Evolutionary conservation across 1,140 invertebrate species (phyloP).

Genomic region (Danaus plexippus): DNA sequence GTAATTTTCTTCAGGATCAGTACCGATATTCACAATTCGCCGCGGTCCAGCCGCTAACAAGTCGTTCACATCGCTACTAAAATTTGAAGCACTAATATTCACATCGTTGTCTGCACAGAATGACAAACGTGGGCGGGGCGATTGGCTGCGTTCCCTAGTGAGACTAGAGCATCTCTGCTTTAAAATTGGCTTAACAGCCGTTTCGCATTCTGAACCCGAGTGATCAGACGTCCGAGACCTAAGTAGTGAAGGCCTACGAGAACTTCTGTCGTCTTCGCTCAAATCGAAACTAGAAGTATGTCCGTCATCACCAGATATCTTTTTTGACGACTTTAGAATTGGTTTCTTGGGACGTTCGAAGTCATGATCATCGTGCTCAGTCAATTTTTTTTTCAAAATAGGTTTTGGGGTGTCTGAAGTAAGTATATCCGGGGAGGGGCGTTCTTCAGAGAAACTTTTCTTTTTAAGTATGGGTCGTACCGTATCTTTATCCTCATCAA

Average conservation of each 20-base stretch:
- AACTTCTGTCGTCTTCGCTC: conserved; percentile 70
- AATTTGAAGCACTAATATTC: conserved; percentile 57
- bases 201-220: conserved; percentile 69
- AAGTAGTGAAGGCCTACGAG: conserved; percentile 61
- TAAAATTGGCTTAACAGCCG: conserved; percentile 71
- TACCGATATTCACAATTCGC: conserved; percentile 47
- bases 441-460: conserved; percentile 77
- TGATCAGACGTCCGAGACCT: conserved; percentile 64
- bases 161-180: conserved; percentile 71
- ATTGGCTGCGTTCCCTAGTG: conserved; percentile 72
- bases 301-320: conserved; percentile 73
- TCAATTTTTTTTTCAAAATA: conserved; percentile 88
- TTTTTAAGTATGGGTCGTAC: conserved; percentile 87
- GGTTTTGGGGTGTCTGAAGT: conserved; percentile 76
- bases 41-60: conserved; percentile 57
- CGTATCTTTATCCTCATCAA: conserved; percentile 73
- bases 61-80: conserved; percentile 58
- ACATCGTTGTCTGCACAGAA: conserved; percentile 70
- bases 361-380: conserved; percentile 84
- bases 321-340: conserved; percentile 83
- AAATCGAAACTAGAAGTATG: conserved; percentile 69
- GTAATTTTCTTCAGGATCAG: conserved; percentile 48
- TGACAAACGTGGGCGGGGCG: conserved; percentile 71
- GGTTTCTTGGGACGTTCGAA: conserved; percentile 79
- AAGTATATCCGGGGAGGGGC: conserved; percentile 56